A percentile compares a stretch with the other conserved stretches of the same genome.
Evolutionary conservation across 2,113 vertebrate species (phyloP).

Genomic region (Ellobius talpinus): DNA sequence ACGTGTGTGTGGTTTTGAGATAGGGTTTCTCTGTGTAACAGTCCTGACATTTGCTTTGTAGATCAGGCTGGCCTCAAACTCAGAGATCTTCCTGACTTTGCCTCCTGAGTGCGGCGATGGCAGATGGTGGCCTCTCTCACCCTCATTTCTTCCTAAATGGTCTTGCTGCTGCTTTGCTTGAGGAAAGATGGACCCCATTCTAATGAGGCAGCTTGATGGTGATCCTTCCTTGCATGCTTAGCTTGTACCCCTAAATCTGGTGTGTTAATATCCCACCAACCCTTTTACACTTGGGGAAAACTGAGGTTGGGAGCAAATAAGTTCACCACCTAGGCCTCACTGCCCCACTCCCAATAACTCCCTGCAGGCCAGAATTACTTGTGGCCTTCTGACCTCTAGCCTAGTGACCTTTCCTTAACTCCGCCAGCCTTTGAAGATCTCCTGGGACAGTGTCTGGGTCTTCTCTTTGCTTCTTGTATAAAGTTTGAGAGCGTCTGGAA

Average conservation of each 20-base stretch:
- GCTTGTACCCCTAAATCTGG: neutral
- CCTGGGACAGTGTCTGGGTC: neutral
- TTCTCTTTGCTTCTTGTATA: conserved; percentile 40
- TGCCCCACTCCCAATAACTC: neutral
- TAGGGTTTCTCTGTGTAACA: neutral
- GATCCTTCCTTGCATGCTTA: neutral
- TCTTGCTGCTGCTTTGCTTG: neutral
- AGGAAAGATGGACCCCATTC: neutral
- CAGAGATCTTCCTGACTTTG: neutral
- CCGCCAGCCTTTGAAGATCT: neutral
- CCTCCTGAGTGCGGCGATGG: neutral
- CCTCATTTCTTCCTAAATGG: neutral
- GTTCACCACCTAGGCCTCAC: neutral
- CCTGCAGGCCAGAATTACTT: neutral
- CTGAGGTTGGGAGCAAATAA: neutral
- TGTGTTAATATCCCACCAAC: neutral
- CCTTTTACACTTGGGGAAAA: conserved; percentile 31
- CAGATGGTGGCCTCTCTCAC: neutral
- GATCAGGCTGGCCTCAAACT: neutral
- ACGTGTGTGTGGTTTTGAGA: neutral
- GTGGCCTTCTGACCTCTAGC: neutral
- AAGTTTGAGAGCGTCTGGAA: conserved; percentile 57
- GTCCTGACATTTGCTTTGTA: neutral
- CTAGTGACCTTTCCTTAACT: conserved; percentile 1
- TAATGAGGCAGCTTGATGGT: neutral